phyloP scores from a whole-genome alignment of 2,888 invertebrate genomes.

The Andrena camellia region DNA sequence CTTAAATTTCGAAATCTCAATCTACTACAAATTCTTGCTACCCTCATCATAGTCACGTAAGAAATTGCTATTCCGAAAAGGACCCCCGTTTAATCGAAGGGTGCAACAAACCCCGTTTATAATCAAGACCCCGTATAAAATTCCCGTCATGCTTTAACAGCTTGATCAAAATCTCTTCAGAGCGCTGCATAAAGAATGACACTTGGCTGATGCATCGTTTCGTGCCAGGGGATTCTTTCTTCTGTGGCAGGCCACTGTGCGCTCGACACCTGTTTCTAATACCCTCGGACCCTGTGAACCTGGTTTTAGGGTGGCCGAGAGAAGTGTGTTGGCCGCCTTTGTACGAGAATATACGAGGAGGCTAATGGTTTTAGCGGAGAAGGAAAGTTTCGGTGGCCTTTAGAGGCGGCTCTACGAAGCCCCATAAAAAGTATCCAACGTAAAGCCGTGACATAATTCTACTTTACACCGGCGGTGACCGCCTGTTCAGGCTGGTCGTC shows the following conservation, averaged over 20 bases:
- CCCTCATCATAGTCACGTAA: too few relatives aligned
- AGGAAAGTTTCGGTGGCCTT: slow-evolving; percentile 68
- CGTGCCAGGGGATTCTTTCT: slow-evolving; percentile 27
- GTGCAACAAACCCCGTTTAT: not conserved
- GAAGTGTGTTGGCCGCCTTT: slow-evolving; percentile 52
- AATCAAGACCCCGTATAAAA: not conserved
- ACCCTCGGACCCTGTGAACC: slow-evolving; percentile 32
- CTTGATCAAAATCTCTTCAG: slow-evolving; percentile 24
- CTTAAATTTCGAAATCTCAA: too few relatives aligned
- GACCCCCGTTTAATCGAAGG: not conserved
- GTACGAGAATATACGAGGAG: slow-evolving; percentile 53
- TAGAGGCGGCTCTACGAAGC: slow-evolving; percentile 60
- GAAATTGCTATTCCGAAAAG: too few relatives aligned
- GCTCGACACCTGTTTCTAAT: slow-evolving; percentile 58
- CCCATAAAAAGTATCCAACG: slow-evolving; percentile 64
- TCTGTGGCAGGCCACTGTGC: slow-evolving; percentile 24
- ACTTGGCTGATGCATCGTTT: slow-evolving; percentile 29
- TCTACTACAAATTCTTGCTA: too few relatives aligned
- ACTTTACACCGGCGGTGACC: slow-evolving; percentile 55
- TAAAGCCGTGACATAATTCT: slow-evolving; percentile 71
- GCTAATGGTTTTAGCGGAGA: slow-evolving; percentile 69
- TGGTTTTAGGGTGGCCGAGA: slow-evolving; percentile 42
- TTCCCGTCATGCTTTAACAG: not conserved
- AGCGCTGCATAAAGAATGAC: slow-evolving; percentile 21
- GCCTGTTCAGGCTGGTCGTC: slow-evolving; percentile 19